These are phyloP conservation scores for Morbakka virulenta DNA, from an alignment of 30 jellyfish, hydroid and myxozoan species.

Conservation along the genomic window DNA sequence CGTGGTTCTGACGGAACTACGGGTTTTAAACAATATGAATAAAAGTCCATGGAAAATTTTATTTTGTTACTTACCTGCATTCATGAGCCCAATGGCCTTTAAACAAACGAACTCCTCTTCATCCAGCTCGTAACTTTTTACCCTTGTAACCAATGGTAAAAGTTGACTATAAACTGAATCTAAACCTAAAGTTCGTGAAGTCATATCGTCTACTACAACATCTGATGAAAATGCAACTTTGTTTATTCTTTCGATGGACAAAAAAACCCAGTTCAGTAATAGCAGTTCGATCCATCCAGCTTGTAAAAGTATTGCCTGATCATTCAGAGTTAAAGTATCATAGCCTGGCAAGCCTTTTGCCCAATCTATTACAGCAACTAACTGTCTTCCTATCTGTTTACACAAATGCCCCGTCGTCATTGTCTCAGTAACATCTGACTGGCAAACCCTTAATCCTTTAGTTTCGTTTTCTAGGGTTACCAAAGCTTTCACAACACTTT, in stretches of 20 bases:
- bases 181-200: slow-evolving; percentile 50
- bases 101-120: slow-evolving; percentile 88
- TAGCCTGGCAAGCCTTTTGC: slow-evolving; percentile 94
- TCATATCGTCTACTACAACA: slow-evolving; percentile 33
- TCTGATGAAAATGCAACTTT: slow-evolving; percentile 56
- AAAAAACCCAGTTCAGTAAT: slow-evolving; percentile 72
- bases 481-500: slow-evolving; percentile 52
- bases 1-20: no score
- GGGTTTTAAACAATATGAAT: no score
- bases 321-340: slow-evolving; percentile 65
- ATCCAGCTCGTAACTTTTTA: slow-evolving; percentile 63
- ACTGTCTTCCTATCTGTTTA: slow-evolving; percentile 61
- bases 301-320: slow-evolving; percentile 85
- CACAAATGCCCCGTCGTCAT: slow-evolving; percentile 50
- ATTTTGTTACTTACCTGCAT: slow-evolving; percentile 95
- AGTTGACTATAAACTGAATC: slow-evolving; percentile 68
- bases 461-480: slow-evolving; percentile 49
- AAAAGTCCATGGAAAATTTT: no score
- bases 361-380: slow-evolving; percentile 89
- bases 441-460: slow-evolving; percentile 33
- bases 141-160: slow-evolving; percentile 58
- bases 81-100: slow-evolving; percentile 83
- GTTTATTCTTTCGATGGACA: slow-evolving; percentile 33
- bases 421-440: background rate
- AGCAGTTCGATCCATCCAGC: slow-evolving; percentile 96